Conservation (phyloP, 2,888 invertebrate species). For the Cheilosia grossa region DNA sequence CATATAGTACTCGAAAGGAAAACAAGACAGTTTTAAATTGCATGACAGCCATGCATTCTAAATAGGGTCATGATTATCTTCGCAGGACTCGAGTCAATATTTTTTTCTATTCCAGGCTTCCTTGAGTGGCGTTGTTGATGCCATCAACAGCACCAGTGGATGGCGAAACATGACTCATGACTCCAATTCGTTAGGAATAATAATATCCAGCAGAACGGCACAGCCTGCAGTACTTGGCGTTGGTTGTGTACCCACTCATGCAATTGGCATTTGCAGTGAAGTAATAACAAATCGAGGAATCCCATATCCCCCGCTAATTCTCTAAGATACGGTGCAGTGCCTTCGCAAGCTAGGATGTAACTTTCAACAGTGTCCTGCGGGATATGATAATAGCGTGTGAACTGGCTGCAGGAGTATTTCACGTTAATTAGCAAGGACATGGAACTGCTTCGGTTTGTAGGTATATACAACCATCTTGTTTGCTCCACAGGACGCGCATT, state of each 20-base stretch:
- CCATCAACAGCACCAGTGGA: conserved; percentile 8
- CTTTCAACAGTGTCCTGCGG: conserved; percentile 56
- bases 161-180: conserved; percentile 43
- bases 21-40: conserved; percentile 63
- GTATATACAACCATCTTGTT: conserved; percentile 13
- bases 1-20: conserved; percentile 15
- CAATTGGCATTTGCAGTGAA: conserved; percentile 64
- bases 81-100: conserved; percentile 45
- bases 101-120: conserved; percentile 33
- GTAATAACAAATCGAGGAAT: conserved; percentile 67
- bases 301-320: conserved; percentile 17
- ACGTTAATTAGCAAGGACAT: conserved; percentile 66
- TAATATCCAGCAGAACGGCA: conserved; percentile 7
- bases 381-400: conserved; percentile 55
- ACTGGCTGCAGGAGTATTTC: conserved; percentile 34
- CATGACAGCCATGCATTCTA: conserved; percentile 70
- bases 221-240: conserved; percentile 25
- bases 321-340: conserved; percentile 1
- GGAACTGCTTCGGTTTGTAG: conserved; percentile 3
- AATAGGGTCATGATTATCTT: conserved; percentile 64
- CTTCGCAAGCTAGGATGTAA: conserved; percentile 10
- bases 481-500: conserved; percentile 29
- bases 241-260: conserved; percentile 50
- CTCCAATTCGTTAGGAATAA: conserved; percentile 52
- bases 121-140: conserved; percentile 61